phyloP scores from a whole-genome alignment of 2,113 vertebrate genomes.

The Hydrolagus affinis region DNA sequence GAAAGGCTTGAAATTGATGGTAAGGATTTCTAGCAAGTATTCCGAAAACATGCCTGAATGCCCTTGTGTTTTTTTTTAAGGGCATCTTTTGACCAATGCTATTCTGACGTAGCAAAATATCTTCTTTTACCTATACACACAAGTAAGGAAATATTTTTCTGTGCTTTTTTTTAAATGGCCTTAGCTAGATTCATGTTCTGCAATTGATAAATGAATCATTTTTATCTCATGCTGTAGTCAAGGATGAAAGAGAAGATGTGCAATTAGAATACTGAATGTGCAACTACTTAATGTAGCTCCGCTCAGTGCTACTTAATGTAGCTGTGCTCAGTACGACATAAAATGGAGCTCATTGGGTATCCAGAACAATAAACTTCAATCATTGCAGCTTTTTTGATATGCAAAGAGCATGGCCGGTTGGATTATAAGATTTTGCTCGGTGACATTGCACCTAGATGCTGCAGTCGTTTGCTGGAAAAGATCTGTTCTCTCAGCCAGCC shows the following conservation, averaged over 20 bases:
- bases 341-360: background rate
- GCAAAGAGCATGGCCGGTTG: constrained; percentile 2
- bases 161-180: background rate
- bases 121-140: background rate
- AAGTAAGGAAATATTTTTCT: background rate
- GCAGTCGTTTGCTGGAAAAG: background rate
- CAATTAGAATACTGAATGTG: background rate
- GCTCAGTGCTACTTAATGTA: no score
- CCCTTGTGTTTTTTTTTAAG: background rate
- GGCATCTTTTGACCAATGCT: background rate
- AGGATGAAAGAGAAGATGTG: constrained; percentile 12
- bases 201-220: constrained; percentile 15
- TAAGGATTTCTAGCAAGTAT: background rate
- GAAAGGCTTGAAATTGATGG: background rate
- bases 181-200: background rate
- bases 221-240: background rate
- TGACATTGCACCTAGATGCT: background rate
- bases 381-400: background rate
- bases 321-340: background rate
- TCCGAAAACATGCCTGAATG: background rate
- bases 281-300: background rate
- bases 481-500: background rate
- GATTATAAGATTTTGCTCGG: constrained; percentile 16
- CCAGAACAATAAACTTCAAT: constrained; percentile 23
- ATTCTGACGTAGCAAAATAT: background rate